A percentile compares a stretch with the other conserved stretches of the same genome.
Conservation (phyloP, 2,113 vertebrate species). For the Bos javanicus region DNA sequence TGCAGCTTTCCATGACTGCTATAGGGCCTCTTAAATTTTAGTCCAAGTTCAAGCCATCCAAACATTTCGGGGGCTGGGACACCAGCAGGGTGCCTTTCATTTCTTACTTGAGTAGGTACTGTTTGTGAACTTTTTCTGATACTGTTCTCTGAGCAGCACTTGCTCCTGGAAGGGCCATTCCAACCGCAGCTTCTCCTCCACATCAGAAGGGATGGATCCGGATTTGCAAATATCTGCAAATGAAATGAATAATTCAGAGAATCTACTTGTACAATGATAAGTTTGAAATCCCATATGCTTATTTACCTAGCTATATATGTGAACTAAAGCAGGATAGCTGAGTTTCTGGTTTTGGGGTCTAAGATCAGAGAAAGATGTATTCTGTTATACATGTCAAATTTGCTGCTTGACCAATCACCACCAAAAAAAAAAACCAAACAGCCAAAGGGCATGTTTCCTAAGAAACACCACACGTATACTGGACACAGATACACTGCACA, state of each 20-base stretch:
- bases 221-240: conserved; percentile 70
- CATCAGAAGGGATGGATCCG: neutral
- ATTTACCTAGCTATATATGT: neutral
- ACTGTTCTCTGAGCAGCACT: conserved; percentile 74
- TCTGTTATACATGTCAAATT: neutral
- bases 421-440: neutral
- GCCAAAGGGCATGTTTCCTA: neutral
- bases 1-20: neutral
- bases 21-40: neutral
- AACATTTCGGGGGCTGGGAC: neutral
- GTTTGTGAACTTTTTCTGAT: conserved; percentile 73
- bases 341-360: neutral
- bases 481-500: neutral
- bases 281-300: neutral
- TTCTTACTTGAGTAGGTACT: conserved; percentile 84
- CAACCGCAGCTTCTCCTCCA: conserved; percentile 62
- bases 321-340: neutral
- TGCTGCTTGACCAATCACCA: neutral
- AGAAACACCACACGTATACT: neutral
- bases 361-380: neutral
- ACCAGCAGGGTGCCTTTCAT: neutral
- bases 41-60: neutral
- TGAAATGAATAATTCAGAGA: neutral
- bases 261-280: neutral
- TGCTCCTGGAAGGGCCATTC: conserved; percentile 82